Percentiles rank a stretch among this genome's conserved stretches.
Conservation (phyloP, 2,888 invertebrate genomes). For the Magallana nippona region DNA sequence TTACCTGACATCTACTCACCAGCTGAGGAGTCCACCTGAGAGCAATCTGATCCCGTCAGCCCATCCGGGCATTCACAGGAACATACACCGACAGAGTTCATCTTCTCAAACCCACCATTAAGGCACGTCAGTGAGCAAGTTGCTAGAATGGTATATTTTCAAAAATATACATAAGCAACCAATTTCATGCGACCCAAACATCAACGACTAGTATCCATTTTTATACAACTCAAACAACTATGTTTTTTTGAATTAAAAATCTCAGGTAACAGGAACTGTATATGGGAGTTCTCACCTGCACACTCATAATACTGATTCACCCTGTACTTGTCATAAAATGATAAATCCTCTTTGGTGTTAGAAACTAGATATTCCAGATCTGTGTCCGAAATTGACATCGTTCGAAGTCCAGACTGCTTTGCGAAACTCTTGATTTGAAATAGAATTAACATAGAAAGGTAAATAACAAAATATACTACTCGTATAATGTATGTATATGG, state of each 20-base stretch:
- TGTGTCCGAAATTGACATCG: not conserved
- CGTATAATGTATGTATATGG: too few relatives aligned
- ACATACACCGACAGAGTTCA: constrained; percentile 3
- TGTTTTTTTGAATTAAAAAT: too few relatives aligned
- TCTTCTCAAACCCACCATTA: constrained; percentile 17
- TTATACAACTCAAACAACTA: too few relatives aligned
- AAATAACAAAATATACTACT: too few relatives aligned
- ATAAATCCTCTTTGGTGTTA: not conserved
- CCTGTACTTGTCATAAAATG: not conserved
- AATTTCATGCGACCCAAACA: too few relatives aligned
- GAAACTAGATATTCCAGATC: constrained; percentile 1
- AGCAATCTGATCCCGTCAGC: not conserved
- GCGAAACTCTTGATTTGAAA: not conserved
- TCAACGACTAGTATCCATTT: too few relatives aligned
- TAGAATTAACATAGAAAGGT: too few relatives aligned
- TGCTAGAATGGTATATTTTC: not conserved
- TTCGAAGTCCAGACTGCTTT: not conserved
- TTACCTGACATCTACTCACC: not conserved
- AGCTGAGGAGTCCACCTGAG: not conserved
- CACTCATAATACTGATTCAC: not conserved
- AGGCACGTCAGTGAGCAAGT: not conserved
- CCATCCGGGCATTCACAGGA: constrained; percentile 9
- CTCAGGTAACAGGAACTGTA: too few relatives aligned
- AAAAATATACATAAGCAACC: too few relatives aligned
- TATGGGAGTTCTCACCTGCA: not conserved